These are phyloP conservation scores for Lepeophtheirus salmonis DNA, from an alignment of 1,140 invertebrate species.

Conservation along the genomic window DNA sequence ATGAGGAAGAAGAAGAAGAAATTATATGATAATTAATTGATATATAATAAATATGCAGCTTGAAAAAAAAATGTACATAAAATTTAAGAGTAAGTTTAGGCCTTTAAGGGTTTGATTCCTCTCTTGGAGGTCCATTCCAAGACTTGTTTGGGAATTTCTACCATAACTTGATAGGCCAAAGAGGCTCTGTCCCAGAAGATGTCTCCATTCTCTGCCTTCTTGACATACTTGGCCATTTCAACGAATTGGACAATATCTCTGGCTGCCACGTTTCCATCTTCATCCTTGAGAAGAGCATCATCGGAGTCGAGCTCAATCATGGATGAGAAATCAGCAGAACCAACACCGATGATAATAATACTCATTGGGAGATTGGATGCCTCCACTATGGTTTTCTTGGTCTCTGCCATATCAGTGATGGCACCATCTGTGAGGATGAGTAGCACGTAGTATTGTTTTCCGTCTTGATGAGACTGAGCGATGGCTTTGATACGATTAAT, in stretches of 20 bases:
- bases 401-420: constrained; percentile 30
- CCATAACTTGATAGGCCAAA: background rate
- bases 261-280: constrained; percentile 29
- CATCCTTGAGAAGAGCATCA: constrained; percentile 31
- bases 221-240: constrained; percentile 21
- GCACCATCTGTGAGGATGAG: constrained; percentile 40
- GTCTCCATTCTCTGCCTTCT: constrained; percentile 3
- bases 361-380: constrained; percentile 38
- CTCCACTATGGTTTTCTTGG: constrained; percentile 30
- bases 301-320: constrained; percentile 32
- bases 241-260: constrained; percentile 30
- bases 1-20: too few relatives aligned
- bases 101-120: constrained; percentile 1
- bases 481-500: constrained; percentile 29
- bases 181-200: background rate
- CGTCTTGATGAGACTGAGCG: constrained; percentile 25
- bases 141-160: constrained; percentile 8
- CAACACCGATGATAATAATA: constrained; percentile 39
- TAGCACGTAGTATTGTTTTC: constrained; percentile 34
- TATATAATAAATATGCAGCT: too few relatives aligned
- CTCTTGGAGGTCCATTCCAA: background rate
- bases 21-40: too few relatives aligned
- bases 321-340: constrained; percentile 29
- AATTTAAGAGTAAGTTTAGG: constrained; percentile 8
- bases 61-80: too few relatives aligned